A percentile compares a stretch with the other conserved stretches of the same genome.
Conservation (phyloP, 2,797 vertebrate species). For the Nyctibius grandis region DNA sequence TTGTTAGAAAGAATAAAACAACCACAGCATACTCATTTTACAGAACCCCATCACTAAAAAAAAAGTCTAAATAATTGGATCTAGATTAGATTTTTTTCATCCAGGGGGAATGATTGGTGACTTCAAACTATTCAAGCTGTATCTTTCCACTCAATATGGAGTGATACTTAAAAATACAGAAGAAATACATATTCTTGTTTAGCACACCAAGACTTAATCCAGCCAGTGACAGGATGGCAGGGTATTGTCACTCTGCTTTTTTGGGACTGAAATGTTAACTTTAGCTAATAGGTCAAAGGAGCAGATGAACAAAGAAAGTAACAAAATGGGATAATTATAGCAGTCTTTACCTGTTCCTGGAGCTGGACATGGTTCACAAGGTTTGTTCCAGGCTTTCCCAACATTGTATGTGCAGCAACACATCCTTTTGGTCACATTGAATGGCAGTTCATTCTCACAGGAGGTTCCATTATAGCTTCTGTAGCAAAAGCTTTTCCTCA, state of each 20-base stretch:
- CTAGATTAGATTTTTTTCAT: background rate
- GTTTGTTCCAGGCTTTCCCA: conserved; percentile 86
- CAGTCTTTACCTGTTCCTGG: conserved; percentile 75
- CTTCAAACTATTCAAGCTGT: background rate
- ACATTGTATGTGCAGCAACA: conserved; percentile 86
- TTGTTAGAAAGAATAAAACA: background rate
- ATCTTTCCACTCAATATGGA: background rate
- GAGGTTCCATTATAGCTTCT: conserved; percentile 79
- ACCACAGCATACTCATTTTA: background rate
- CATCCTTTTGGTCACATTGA: conserved; percentile 82
- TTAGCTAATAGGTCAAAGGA: background rate
- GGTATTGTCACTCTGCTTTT: background rate
- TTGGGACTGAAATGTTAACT: background rate
- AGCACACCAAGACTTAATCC: background rate
- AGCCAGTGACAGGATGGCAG: background rate
- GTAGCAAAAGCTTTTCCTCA: conserved; percentile 86
- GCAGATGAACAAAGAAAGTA: background rate
- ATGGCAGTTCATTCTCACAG: conserved; percentile 82
- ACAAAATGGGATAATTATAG: background rate
- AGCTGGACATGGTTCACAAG: conserved; percentile 79
- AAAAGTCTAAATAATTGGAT: background rate
- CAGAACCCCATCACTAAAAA: background rate
- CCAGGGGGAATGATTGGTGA: background rate
- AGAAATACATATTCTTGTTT: background rate
- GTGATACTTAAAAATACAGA: background rate